These are phyloP conservation scores for Morus bassanus DNA, from an alignment of 2,797 vertebrate genomes.

Conservation along the genomic window DNA sequence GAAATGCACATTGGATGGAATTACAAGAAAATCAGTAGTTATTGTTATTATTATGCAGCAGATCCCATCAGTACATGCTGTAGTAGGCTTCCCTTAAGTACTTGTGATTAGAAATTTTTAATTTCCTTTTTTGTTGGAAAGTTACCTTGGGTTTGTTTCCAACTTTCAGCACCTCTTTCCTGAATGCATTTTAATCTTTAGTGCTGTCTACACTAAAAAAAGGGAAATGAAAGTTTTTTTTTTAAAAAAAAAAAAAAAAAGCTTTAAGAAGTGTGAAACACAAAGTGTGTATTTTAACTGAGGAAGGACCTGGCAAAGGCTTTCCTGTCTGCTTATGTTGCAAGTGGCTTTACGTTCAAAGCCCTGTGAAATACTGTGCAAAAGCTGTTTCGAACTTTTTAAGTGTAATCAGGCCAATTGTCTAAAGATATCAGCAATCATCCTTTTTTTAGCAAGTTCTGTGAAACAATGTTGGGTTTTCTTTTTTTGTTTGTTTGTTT, in stretches of 20 bases:
- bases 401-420: neutral
- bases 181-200: neutral
- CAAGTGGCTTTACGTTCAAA: neutral
- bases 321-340: neutral
- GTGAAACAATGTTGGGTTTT: neutral
- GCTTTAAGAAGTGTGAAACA: neutral
- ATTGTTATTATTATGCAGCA: neutral
- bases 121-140: constrained; percentile 9
- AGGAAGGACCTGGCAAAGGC: neutral
- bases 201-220: neutral
- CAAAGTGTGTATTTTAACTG: neutral
- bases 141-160: neutral
- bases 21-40: neutral
- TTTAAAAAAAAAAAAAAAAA: neutral
- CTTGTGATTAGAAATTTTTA: neutral
- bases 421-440: neutral
- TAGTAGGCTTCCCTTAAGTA: neutral
- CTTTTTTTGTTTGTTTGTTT: neutral
- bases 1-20: neutral
- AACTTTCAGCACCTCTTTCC: neutral
- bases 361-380: neutral
- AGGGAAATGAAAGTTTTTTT: neutral
- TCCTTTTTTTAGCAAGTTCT: neutral
- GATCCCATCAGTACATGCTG: neutral
- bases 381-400: neutral